Conservation (phyloP, 2,888 invertebrate genomes). For the Mythimna impura region DNA sequence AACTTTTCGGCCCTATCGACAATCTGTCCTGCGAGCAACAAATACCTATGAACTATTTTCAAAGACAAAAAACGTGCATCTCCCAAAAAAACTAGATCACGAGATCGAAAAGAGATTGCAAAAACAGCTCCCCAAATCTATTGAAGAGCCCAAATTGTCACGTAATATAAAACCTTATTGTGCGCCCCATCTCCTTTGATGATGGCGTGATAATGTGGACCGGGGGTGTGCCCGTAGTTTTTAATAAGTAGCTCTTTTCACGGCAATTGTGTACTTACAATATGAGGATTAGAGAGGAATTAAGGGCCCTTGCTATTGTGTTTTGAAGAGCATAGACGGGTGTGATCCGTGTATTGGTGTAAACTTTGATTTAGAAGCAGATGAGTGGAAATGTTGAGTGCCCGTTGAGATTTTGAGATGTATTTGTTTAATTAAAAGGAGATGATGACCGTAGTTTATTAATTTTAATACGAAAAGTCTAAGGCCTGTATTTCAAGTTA, state of each 20-base stretch:
- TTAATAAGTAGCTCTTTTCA: conserved; percentile 86
- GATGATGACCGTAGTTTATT: background rate
- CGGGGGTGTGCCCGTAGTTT: conserved; percentile 70
- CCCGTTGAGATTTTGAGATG: conserved; percentile 17
- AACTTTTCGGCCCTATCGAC: no score
- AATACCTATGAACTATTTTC: background rate
- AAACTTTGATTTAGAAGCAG: conserved; percentile 72
- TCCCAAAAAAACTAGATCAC: conserved; percentile 34
- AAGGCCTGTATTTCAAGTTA: no score
- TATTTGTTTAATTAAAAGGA: conserved; percentile 44
- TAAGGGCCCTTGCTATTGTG: conserved; percentile 78
- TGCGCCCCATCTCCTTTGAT: conserved; percentile 83
- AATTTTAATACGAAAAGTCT: background rate
- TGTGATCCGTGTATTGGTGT: conserved; percentile 57
- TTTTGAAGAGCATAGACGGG: conserved; percentile 67
- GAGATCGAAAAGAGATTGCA: conserved; percentile 43
- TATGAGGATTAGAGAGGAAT: conserved; percentile 82
- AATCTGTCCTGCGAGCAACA: background rate
- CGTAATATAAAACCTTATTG: conserved; percentile 84
- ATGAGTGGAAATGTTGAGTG: conserved; percentile 66
- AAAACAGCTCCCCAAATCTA: conserved; percentile 57
- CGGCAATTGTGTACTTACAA: conserved; percentile 86
- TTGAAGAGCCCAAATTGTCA: conserved; percentile 58
- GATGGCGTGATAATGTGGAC: conserved; percentile 82
- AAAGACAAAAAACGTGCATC: conserved; percentile 13